Base-by-base conservation (phyloP, 2,888 invertebrate species). In the Willowsia nigromaculata region DNA sequence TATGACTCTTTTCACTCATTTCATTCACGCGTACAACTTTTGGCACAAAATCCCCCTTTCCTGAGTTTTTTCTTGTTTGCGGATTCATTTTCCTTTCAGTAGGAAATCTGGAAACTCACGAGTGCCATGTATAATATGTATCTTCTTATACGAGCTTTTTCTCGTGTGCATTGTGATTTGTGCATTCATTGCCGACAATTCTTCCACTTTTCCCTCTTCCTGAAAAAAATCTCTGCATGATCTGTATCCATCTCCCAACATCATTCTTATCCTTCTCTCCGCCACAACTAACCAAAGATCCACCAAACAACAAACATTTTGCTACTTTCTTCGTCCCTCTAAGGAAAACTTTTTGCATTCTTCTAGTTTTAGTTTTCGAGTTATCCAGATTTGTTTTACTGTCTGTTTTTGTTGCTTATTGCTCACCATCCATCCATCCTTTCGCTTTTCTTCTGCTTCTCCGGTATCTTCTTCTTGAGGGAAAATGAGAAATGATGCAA, bases 301-400 rank as follows among this genome's bases (percentile, higher is more conserved):
- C 78, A 22, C 56, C 37, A 56, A 78, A 56, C 56, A 78, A 56
- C 56, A 78, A 78, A 78, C 56, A 78, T 33, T 78, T 56, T 56
- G 56, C 78, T 81, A 59, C 40, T 81, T 59, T 62, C 62, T 5
- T 27, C 27, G 9, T 40, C 43, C 43, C 81, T 81, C 78, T 30
- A 33, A 33, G 78, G 62, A 81, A 81, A 81, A 81, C 62, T 81
- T 81, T 78, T 81, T 81, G 81, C 81, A 81, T 81, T 81, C 81
- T 80, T 76, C 40, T 78, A 74, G 9, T 68, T 78, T 56, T 25
- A 22, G n/a, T 59, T 71, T 37, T n/a, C 40, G 11, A 22, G 25
- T 25, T 78, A 37, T 78, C 40, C 81, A 43, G 40, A 62, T 81
- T 62, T 81, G 56, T 50, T 78, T 74, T 11, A 15, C 76, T 53